These are phyloP conservation scores for human (Homo sapiens) DNA, from an alignment of 2,113 vertebrate species.

Conservation along the genomic window DNA sequence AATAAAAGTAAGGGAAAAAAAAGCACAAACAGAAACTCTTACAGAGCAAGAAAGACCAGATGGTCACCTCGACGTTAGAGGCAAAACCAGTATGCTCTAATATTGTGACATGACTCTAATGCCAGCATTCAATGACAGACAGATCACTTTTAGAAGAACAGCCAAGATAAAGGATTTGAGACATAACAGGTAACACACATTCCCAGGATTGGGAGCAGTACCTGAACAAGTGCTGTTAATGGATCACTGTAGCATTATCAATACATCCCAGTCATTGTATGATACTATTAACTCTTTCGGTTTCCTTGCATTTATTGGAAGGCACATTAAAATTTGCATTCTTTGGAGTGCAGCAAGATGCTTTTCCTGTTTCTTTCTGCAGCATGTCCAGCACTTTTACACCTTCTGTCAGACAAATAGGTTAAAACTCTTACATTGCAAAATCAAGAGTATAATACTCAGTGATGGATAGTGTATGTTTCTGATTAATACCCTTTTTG, in stretches of 20 bases:
- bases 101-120: not conserved
- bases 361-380: not conserved
- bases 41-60: not conserved
- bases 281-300: not conserved
- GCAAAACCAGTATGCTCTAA: not conserved
- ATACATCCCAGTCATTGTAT: not conserved
- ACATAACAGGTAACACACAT: not conserved
- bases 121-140: not conserved
- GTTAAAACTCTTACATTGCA: not conserved
- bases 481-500: not conserved
- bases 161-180: not conserved
- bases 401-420: not conserved
- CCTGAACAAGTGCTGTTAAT: not conserved
- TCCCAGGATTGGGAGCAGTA: not conserved
- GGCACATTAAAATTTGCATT: constrained; percentile 1
- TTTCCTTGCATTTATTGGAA: constrained; percentile 22
- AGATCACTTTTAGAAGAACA: not conserved
- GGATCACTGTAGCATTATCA: not conserved
- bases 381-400: not conserved
- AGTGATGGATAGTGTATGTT: not conserved
- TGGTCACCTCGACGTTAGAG: not conserved
- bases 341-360: not conserved
- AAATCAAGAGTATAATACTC: not conserved
- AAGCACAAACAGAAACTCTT: not conserved
- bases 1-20: not conserved